These are phyloP conservation scores for Pteronotus mesoamericanus DNA, from an alignment of 2,797 vertebrate species.

Conservation along the genomic window DNA sequence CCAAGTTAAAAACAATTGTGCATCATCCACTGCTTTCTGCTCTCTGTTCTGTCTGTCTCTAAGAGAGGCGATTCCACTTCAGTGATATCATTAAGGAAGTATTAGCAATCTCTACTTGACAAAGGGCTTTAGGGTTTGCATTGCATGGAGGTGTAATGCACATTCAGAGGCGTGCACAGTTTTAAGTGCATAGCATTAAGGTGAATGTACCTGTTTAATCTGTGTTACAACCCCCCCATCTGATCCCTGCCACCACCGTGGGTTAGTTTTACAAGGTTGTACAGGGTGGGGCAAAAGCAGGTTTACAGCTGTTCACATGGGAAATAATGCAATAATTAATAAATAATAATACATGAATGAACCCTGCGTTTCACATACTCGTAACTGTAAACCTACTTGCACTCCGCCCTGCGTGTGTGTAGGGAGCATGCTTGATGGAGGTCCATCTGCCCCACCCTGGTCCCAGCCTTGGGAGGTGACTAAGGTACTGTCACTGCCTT, in stretches of 20 bases:
- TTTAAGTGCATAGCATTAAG: not conserved
- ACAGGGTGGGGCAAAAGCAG: not conserved
- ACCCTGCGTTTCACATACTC: not conserved
- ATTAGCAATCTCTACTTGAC: not conserved
- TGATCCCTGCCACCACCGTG: not conserved
- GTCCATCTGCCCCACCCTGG: not conserved
- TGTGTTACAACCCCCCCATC: not conserved
- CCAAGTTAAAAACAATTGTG: not conserved
- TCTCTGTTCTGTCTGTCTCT: not conserved
- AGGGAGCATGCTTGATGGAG: not conserved
- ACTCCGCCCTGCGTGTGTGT: rapidly evolving
- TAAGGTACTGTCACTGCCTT: not conserved
- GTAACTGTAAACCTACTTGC: not conserved
- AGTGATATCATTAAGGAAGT: not conserved
- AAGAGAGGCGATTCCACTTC: too few relatives aligned
- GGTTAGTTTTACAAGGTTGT: not conserved
- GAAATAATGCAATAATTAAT: not conserved
- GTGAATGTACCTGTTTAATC: not conserved
- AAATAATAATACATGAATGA: not conserved
- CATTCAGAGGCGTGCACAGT: not conserved
- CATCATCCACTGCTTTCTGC: not conserved
- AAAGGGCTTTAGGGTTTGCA: not conserved
- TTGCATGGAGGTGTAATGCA: not conserved
- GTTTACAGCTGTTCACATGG: not conserved
- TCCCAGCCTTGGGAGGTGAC: not conserved